Evolutionary conservation across 2,113 vertebrate genomes (phyloP).

Genomic region (Melanocharis versteri): DNA sequence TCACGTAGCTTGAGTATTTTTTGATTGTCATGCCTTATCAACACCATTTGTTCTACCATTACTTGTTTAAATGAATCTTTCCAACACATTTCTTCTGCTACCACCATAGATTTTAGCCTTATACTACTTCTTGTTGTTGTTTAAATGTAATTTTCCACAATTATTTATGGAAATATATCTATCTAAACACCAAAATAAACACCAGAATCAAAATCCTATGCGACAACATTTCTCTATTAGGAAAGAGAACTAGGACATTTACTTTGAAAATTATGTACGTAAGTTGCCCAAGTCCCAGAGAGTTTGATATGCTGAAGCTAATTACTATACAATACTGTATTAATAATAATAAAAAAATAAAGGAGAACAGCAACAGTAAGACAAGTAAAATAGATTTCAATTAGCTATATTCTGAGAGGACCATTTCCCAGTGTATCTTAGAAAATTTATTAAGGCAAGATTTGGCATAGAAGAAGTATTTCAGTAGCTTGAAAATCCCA

Average conservation of each 20-base stretch:
- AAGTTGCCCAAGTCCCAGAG: background rate
- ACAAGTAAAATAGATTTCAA: background rate
- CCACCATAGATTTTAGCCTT: background rate
- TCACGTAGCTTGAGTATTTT: background rate
- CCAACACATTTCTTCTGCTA: background rate
- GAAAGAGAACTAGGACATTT: background rate
- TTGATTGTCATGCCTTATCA: background rate
- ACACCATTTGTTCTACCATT: background rate
- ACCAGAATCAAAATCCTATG: background rate
- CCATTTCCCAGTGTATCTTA: background rate
- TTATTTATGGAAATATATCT: background rate
- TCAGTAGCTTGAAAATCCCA: background rate
- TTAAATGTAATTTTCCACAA: background rate
- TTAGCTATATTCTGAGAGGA: background rate
- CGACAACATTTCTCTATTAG: background rate
- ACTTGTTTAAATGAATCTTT: background rate
- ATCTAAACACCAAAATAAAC: background rate
- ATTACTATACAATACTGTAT: background rate
- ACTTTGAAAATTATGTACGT: background rate
- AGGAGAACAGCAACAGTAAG: background rate
- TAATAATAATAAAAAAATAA: background rate
- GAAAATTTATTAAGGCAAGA: background rate
- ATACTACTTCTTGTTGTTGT: background rate
- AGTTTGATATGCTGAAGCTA: background rate
- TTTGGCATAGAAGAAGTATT: background rate